Base-by-base conservation (phyloP, 2,113 vertebrate genomes). In the Sterna hirundo region DNA sequence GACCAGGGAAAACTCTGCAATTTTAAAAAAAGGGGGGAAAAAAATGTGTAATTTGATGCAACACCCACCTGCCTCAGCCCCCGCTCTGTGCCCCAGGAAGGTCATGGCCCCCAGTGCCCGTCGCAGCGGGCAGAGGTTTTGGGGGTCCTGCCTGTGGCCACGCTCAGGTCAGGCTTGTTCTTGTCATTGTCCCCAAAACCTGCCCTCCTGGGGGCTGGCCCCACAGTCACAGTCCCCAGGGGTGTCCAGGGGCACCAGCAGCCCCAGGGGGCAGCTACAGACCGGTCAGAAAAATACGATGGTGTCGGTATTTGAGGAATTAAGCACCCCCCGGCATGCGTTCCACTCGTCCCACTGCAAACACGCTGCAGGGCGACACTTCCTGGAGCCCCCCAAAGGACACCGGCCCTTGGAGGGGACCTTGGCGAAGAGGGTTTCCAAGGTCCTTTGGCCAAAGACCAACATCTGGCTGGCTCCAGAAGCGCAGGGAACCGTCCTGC, bases 151-250 rank as follows among this genome's bases (percentile, higher is more conserved):
- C 69, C 68, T 64, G 22, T 0, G 10, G 62, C 62, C 6, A 1
- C 1, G 2, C 18, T 42, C 1, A 4, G 6, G 17, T 29, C 88
- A 57, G n/a, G 15, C 8, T 58, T 15, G 17, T 29, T 61, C 38
- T 64, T 5, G 3, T 29, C 2, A 4, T 8, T 19, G 62, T 22
- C 57, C 38, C 54, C 69, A 3, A 62, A 16, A 49, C 1, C n/a
- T n/a, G 54, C 40, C 29, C 69, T n/a, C 42, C 30, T 2, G 2
- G 23, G 58, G 38, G 13, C 6, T 6, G 3, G 13, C 19, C 49
- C 77, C 14, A 1, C 0, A 0, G 5, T 15, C 32, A 18, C 2
- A 0, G 20, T 20, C 16, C 61, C 16, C 4, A 1, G 7, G 68
- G 38, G 15, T 13, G 21, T 3, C 38, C 21, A 3, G 4, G 36